A percentile compares a stretch with the other conserved stretches of the same genome.
Evolutionary conservation across 2,888 invertebrate genomes (phyloP).

Genomic region (Muscina levida): DNA sequence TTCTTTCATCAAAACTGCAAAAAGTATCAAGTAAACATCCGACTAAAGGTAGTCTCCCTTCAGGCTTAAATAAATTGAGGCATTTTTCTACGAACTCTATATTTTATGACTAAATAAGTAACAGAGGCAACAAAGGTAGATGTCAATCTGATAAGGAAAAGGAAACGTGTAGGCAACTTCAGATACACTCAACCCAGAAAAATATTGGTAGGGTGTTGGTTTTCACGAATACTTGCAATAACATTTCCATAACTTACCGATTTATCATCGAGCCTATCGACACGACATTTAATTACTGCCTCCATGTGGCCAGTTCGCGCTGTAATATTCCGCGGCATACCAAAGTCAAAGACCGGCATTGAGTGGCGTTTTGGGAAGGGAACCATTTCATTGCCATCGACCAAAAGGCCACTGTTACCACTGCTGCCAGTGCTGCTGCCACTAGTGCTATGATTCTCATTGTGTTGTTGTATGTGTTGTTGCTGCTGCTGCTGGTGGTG

Average conservation of each 20-base stretch:
- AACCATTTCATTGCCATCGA: slow-evolving; percentile 44
- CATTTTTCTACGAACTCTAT: too few relatives aligned
- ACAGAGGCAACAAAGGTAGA: neutral
- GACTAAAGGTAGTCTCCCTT: neutral
- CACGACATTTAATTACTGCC: slow-evolving; percentile 92
- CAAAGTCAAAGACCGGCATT: slow-evolving; percentile 88
- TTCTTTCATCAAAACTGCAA: slow-evolving; percentile 56
- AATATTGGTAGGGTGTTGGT: too few relatives aligned
- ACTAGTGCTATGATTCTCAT: slow-evolving; percentile 13
- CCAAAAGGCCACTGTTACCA: slow-evolving; percentile 56
- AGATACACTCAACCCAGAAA: neutral
- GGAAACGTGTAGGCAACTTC: slow-evolving; percentile 8
- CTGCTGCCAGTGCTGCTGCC: slow-evolving; percentile 59
- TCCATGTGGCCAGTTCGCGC: slow-evolving; percentile 91
- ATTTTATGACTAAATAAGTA: neutral
- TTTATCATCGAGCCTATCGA: slow-evolving; percentile 92
- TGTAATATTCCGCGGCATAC: slow-evolving; percentile 91
- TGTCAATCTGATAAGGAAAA: slow-evolving; percentile 6
- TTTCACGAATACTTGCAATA: neutral
- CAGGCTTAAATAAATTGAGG: neutral
- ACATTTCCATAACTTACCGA: slow-evolving; percentile 82
- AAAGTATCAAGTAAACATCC: slow-evolving; percentile 33
- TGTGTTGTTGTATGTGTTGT: neutral
- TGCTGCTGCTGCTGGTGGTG: slow-evolving; percentile 52
- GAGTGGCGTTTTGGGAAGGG: slow-evolving; percentile 28